These are phyloP conservation scores for Amphiprion percula DNA, from an alignment of 2,113 vertebrate species.

Conservation along the genomic window DNA sequence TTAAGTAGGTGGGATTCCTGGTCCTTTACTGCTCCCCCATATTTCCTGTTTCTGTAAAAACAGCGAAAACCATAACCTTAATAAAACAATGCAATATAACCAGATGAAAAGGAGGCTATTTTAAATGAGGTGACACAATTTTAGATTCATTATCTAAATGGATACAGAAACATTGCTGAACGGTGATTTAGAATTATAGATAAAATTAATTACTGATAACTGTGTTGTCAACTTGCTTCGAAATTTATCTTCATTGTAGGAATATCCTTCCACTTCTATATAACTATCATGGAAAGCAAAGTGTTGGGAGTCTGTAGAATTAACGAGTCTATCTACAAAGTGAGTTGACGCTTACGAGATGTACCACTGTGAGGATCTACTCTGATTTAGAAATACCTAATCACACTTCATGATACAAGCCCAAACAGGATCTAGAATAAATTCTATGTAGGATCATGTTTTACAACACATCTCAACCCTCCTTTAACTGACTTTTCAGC, in stretches of 20 bases:
- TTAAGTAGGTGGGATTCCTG: too few relatives aligned
- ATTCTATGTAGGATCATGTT: not conserved
- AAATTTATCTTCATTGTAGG: not conserved
- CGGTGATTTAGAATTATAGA: not conserved
- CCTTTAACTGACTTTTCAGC: not conserved
- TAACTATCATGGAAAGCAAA: not conserved
- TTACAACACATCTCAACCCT: not conserved
- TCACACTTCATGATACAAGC: constrained; percentile 16
- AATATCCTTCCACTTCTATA: not conserved
- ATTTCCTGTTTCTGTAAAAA: too few relatives aligned
- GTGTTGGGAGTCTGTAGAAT: not conserved
- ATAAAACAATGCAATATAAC: too few relatives aligned
- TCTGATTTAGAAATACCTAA: not conserved
- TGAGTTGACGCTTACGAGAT: constrained; percentile 6
- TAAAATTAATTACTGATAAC: not conserved
- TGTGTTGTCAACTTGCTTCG: not conserved
- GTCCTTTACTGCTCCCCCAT: too few relatives aligned
- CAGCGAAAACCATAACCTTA: too few relatives aligned
- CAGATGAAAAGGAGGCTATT: not conserved
- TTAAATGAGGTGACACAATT: not conserved
- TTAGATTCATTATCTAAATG: not conserved
- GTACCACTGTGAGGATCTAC: not conserved
- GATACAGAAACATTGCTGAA: too few relatives aligned
- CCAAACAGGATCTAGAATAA: not conserved
- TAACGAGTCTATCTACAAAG: not conserved